These are phyloP conservation scores for Nomada ferruginata DNA, from an alignment of 2,888 invertebrate species.

Conservation along the genomic window DNA sequence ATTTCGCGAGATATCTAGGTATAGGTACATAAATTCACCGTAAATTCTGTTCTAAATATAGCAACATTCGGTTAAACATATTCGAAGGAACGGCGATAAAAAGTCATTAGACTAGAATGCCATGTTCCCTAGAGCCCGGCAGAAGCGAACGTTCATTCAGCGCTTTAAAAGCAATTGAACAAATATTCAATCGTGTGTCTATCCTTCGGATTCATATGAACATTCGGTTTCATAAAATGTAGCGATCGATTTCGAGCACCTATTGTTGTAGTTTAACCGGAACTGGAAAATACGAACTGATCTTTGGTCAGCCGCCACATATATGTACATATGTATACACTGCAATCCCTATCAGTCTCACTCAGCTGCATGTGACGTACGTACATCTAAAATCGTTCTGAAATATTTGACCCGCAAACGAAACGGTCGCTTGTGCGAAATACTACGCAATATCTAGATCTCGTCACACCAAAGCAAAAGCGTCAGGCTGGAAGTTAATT, in stretches of 20 bases:
- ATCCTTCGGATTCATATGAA: conserved; percentile 1
- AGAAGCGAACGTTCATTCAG: conserved; percentile 7
- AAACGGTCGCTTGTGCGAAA: background rate
- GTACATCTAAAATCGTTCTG: background rate
- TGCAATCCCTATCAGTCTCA: background rate
- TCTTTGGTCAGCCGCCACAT: background rate
- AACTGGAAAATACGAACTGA: conserved; percentile 32
- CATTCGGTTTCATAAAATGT: conserved; percentile 23
- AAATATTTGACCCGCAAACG: background rate
- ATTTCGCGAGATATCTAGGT: too few species aligned
- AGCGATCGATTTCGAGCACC: conserved; percentile 32
- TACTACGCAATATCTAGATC: background rate
- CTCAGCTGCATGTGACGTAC: conserved; percentile 1
- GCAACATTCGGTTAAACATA: conserved; percentile 30
- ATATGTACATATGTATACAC: background rate
- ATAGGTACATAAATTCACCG: too few species aligned
- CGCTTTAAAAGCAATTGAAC: background rate
- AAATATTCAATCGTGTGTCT: background rate
- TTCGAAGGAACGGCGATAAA: background rate
- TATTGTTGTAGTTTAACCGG: conserved; percentile 26
- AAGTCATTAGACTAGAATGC: background rate
- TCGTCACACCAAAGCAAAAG: background rate
- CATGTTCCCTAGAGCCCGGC: too few species aligned
- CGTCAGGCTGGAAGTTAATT: background rate
- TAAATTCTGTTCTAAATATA: conserved; percentile 4